Percentiles rank a stretch among this genome's conserved stretches.
Evolutionary conservation across 2,113 vertebrate species (phyloP).

Genomic region (Lichenostomus cassidix): DNA sequence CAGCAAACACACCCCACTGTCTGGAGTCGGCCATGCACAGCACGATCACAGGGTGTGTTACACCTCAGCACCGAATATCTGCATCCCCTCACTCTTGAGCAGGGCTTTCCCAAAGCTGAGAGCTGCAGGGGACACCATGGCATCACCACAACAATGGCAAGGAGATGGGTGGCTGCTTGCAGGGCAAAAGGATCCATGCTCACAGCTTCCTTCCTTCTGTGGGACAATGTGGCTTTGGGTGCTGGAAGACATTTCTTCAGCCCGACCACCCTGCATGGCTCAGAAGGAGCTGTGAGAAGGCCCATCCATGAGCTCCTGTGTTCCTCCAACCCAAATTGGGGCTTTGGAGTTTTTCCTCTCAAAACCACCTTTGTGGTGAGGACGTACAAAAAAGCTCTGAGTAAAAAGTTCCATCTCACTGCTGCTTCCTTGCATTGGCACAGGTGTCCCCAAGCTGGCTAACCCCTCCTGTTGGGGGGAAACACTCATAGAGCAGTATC

Average conservation of each 20-base stretch:
- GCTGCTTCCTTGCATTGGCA: background rate
- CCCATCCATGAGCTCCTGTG: background rate
- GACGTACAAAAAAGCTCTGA: background rate
- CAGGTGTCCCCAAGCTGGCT: background rate
- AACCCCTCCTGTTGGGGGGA: background rate
- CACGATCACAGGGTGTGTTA: background rate
- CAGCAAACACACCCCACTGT: background rate
- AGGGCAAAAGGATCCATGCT: background rate
- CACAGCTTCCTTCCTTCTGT: background rate
- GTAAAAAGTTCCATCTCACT: background rate
- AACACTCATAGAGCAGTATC: background rate
- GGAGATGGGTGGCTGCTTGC: background rate
- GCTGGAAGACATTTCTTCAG: background rate
- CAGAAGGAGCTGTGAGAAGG: background rate
- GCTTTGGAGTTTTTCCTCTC: background rate
- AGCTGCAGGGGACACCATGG: rapidly evolving
- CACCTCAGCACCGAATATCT: rapidly evolving
- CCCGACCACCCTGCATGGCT: rapidly evolving
- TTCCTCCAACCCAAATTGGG: background rate
- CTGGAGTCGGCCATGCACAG: background rate
- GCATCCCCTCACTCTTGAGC: rapidly evolving
- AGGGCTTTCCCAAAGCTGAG: rapidly evolving
- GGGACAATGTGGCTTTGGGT: background rate
- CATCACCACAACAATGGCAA: rapidly evolving
- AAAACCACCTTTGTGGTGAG: background rate